Evolutionary conservation across 2,113 vertebrate species (phyloP).

Genomic region (Canis aureus): DNA sequence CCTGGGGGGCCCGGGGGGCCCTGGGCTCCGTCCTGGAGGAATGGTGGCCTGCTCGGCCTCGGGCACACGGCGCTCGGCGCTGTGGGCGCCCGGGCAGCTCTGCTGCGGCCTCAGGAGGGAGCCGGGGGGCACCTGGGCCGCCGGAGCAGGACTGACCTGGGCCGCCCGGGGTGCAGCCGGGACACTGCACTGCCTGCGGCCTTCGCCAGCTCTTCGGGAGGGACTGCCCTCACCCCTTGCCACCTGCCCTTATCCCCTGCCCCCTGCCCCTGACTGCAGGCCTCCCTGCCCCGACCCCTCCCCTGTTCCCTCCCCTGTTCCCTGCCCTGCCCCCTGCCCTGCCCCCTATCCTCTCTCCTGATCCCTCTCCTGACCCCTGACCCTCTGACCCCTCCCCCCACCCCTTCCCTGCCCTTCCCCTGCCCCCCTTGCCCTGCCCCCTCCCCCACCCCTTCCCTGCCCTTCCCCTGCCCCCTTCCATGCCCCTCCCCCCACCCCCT

Average conservation of each 20-base stretch:
- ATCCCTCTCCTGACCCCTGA: background rate
- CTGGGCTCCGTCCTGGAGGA: background rate
- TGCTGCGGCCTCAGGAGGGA: fast-evolving
- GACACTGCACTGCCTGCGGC: background rate
- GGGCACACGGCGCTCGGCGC: fast-evolving
- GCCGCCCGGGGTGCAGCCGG: fast-evolving
- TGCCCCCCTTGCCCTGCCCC: background rate
- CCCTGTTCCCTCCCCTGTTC: too few species aligned
- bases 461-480: fast-evolving
- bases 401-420: too few species aligned
- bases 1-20: fast-evolving
- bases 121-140: too few species aligned
- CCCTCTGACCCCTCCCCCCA: too few species aligned
- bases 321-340: too few species aligned
- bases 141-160: too few species aligned
- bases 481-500: fast-evolving
- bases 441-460: fast-evolving
- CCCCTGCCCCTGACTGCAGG: too few species aligned
- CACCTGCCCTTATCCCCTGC: too few species aligned
- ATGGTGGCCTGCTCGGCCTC: fast-evolving
- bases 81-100: background rate
- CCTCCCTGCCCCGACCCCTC: too few species aligned
- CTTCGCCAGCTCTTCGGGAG: fast-evolving
- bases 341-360: too few species aligned
- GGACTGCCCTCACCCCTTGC: too few species aligned